phyloP scores from a whole-genome alignment of 2,113 vertebrate species.

The Chauna torquata region DNA sequence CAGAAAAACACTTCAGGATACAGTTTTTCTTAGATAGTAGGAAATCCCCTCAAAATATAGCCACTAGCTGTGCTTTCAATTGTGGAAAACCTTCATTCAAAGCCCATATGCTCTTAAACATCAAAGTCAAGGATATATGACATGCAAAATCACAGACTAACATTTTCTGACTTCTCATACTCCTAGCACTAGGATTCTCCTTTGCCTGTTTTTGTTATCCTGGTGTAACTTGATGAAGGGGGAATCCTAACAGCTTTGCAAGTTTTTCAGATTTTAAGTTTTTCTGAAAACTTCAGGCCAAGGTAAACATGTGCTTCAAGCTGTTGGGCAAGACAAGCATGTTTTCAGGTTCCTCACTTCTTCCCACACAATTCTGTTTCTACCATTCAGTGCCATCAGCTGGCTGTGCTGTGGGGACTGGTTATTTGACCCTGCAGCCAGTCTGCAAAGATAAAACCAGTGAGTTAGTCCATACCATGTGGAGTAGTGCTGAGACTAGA shows the following conservation, averaged over 20 bases:
- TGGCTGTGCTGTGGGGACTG: neutral
- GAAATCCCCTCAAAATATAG: neutral
- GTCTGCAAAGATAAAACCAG: neutral
- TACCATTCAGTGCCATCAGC: neutral
- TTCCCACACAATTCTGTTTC: neutral
- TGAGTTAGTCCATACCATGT: neutral
- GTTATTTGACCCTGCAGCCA: neutral
- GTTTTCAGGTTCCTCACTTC: neutral
- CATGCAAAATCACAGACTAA: neutral
- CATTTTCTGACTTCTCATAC: neutral
- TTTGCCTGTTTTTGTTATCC: neutral
- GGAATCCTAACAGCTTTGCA: neutral
- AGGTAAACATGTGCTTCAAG: neutral
- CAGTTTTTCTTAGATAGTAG: neutral
- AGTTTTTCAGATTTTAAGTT: neutral
- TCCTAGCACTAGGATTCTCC: neutral
- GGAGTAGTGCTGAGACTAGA: neutral
- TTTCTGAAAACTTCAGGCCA: neutral
- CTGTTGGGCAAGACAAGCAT: neutral
- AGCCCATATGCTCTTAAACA: accelerated
- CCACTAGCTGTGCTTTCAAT: neutral
- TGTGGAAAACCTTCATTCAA: neutral
- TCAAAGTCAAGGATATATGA: neutral
- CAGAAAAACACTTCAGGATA: neutral
- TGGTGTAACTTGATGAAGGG: neutral